These are phyloP conservation scores for Scylla paramamosain DNA, from an alignment of 1,140 invertebrate species.

Conservation along the genomic window DNA sequence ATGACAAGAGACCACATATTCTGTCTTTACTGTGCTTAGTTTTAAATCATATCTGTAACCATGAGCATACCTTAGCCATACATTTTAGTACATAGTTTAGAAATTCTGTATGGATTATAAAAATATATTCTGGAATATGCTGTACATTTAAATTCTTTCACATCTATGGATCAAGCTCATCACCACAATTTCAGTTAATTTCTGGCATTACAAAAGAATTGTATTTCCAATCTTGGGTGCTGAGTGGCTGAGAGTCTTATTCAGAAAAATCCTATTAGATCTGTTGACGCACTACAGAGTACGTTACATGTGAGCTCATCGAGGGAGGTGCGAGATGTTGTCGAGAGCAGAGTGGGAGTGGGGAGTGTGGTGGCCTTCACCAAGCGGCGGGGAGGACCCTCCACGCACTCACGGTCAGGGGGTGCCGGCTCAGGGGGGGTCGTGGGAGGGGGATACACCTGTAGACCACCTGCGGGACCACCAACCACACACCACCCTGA, in stretches of 20 bases:
- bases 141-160: no score
- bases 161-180: no score
- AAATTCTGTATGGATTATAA: no score
- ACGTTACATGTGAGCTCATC: constrained; percentile 78
- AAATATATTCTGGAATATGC: no score
- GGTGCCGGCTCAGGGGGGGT: constrained; percentile 91
- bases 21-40: no score
- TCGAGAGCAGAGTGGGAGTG: constrained; percentile 84
- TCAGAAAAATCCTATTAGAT: constrained; percentile 41
- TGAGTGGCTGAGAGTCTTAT: constrained; percentile 50
- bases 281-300: constrained; percentile 71
- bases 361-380: constrained; percentile 81
- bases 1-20: not conserved
- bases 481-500: constrained; percentile 73
- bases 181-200: not conserved
- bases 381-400: constrained; percentile 79
- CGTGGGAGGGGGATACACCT: constrained; percentile 89
- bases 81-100: no score
- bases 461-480: constrained; percentile 84
- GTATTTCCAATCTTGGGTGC: constrained; percentile 60
- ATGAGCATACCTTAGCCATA: no score
- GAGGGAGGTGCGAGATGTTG: constrained; percentile 77
- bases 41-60: no score
- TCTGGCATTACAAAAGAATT: not conserved
- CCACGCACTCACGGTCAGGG: constrained; percentile 84